Base-by-base conservation (phyloP, 2,888 invertebrate species). In the Morpho helenor region DNA sequence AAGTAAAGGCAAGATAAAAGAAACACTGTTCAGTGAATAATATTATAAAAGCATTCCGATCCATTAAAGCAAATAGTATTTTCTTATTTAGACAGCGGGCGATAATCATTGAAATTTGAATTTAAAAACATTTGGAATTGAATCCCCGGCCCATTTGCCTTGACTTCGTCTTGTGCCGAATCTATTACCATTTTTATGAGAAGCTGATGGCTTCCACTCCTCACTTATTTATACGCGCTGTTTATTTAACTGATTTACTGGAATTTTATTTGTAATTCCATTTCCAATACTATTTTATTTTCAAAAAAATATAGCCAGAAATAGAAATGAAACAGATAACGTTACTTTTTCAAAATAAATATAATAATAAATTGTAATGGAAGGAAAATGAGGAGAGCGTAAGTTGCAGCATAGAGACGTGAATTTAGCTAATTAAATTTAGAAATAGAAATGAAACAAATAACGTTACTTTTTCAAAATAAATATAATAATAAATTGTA, bases 141-240 rank as follows among this genome's bases (percentile, higher is more conserved):
- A 64, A 64, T 62, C 60, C 52, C 40, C 59, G 57, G 40, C 56
- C 59, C 57, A 65, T 65, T 65, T 63, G 59, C 56, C 56, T 60
- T 59, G 54, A 51, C 53, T 61, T 57, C 57, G 47, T 54, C 58
- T 53, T 47, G 50, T 57, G 45, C 59, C 51, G 63, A 63, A 61
- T 60, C 47, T 49, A 65, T 65, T 63, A 61, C 49, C 65, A 65
- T 65, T 61, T 65, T 63, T 63, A 65, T 62, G 62, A 64, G 57
- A 40, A 57, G 40, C 62, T 57, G 59, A 57, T 44, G 62, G 56
- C 48, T 39, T 39, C 44, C 51, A 49, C 23, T 55, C 31, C 49
- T 49, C 47, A 56, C 22, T 62, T 59, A 48, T 59, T 59, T 62
- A 59, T 59, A 57, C 44, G 42, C 49, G 51, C 46, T 60, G 49